Percentiles rank a stretch among this genome's conserved stretches.
phyloP scores from a whole-genome alignment of 2,113 vertebrate genomes.

The Chloroceryle aenea region DNA sequence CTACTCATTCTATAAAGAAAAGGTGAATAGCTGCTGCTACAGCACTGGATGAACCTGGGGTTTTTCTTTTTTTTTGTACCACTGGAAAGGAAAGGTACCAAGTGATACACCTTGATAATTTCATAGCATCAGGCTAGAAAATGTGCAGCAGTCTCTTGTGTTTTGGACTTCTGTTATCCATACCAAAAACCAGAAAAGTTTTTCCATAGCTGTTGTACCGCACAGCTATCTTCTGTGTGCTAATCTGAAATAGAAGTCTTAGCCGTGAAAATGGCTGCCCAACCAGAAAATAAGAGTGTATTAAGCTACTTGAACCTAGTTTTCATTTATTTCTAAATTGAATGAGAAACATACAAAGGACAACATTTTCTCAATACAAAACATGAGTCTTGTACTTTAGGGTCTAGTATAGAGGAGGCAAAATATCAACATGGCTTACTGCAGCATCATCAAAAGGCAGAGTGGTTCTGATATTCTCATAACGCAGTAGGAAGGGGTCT shows the following conservation, averaged over 20 bases:
- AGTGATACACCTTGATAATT: neutral
- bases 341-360: neutral
- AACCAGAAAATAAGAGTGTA: neutral
- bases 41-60: neutral
- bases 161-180: neutral
- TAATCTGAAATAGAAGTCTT: conserved; percentile 13
- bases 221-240: neutral
- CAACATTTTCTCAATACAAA: neutral
- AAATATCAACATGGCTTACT: neutral
- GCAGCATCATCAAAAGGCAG: conserved; percentile 2
- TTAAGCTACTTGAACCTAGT: neutral
- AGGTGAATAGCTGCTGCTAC: neutral
- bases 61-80: neutral
- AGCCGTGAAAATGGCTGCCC: neutral
- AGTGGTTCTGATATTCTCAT: neutral
- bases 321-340: neutral
- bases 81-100: neutral
- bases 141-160: neutral
- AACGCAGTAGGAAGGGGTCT: conserved; percentile 13
- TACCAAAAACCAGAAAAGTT: too few species aligned
- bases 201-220: neutral
- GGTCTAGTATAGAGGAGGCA: conserved; percentile 3
- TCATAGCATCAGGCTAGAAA: neutral
- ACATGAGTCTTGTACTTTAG: neutral
- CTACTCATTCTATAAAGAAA: neutral